Base-by-base conservation (phyloP, 1,140 invertebrate genomes). In the Leptopilina boulardi region DNA sequence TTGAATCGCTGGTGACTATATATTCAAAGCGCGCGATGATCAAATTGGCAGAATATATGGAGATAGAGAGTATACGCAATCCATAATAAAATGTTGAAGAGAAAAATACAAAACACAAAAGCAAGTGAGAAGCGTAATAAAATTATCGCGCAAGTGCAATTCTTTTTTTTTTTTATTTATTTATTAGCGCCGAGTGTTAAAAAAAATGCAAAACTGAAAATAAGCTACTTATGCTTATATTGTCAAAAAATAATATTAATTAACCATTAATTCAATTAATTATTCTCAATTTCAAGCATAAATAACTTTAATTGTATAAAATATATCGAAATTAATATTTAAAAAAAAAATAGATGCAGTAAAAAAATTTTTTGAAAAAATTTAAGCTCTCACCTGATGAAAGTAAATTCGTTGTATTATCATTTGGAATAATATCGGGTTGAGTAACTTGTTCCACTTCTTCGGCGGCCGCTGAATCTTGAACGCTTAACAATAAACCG, bases 381-480 rank as follows among this genome's bases (percentile, higher is more conserved):
- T 38, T 30, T 23, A 15, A 70, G 86, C 0, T 4, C 88, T 89
- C 92, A 96, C 95, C 95, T 77, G 95, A 96, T 73, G 93, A 94
- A 34, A 96, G 87, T 73, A 96, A 87, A 92, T 95, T 95, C 10
- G 92, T 91, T 11, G 94, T 89, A 38, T 92, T 90, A 47, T 94
- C 93, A 77, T 92, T 93, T 5, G 92, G 89, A 51, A 91, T 87
- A 41, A 89, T 84, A 75, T 92, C 91, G 19, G 92, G 91, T 83
- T 93, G 92, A 13, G 92, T 91, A 10, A 93, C 89, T 83, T 93
- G 93, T 51, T 96, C 95, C 5, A 93, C 92, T 85, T 94, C 94
- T 89, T 97, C 96, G 83, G 93, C 94, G 51, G 93, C 92, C 0
- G 96, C 95, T n/a, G 96, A 93, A 87, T 97, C 96, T 90, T 96